These are phyloP conservation scores for Corythornis cristatus DNA, from an alignment of 2,113 vertebrate species.

Conservation along the genomic window DNA sequence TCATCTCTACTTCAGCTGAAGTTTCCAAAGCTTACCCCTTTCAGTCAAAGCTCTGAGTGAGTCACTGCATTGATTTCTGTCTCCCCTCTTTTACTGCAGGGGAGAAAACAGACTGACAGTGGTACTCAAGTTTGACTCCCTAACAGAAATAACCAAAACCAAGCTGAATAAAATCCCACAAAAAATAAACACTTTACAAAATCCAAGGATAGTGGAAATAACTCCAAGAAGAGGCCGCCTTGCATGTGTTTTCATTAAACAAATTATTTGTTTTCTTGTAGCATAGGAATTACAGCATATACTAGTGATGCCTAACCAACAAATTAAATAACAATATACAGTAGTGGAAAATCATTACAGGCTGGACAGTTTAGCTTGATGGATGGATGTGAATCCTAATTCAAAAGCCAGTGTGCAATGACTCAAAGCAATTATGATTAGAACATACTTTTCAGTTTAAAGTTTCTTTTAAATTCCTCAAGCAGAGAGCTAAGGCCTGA, in stretches of 20 bases:
- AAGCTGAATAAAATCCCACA: background rate
- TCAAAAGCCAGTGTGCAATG: background rate
- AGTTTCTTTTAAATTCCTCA: background rate
- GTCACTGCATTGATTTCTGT: background rate
- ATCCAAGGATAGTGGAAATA: background rate
- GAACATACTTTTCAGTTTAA: background rate
- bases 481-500: background rate
- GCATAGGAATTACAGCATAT: background rate
- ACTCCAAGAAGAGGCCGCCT: background rate
- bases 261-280: background rate
- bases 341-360: background rate
- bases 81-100: background rate
- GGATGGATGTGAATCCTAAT: background rate
- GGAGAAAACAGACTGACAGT: background rate
- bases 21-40: background rate
- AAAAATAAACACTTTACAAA: background rate
- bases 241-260: background rate
- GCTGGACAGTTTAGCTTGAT: background rate
- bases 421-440: background rate
- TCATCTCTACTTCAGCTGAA: background rate
- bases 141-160: background rate
- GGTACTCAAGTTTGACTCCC: background rate
- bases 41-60: background rate
- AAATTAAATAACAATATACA: background rate
- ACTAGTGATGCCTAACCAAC: background rate